Conservation (phyloP, 2,888 invertebrate genomes). For the Ischnus inquisitorius region DNA sequence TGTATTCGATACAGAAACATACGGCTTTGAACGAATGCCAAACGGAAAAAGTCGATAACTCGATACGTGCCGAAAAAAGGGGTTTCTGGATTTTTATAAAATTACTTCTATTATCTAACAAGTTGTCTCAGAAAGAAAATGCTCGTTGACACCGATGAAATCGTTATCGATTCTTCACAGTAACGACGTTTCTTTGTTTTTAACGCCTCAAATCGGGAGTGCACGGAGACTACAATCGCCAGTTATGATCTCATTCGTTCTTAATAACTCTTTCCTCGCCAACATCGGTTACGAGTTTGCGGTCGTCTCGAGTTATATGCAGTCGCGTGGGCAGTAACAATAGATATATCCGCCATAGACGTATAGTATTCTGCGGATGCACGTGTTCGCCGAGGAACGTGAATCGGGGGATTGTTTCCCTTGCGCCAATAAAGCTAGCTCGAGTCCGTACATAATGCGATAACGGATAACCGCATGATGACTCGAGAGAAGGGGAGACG, state of each 20-base stretch:
- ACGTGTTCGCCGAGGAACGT: conserved; percentile 23
- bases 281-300: conserved; percentile 54
- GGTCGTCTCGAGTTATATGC: conserved; percentile 56
- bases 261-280: conserved; percentile 50
- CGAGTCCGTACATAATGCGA: background rate
- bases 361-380: conserved; percentile 29
- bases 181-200: background rate
- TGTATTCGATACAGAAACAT: too few species aligned
- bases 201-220: background rate
- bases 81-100: too few species aligned
- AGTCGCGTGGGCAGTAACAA: background rate
- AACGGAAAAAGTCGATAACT: too few species aligned
- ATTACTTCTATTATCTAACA: background rate
- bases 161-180: background rate
- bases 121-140: background rate
- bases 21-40: too few species aligned
- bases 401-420: conserved; percentile 15
- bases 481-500: background rate
- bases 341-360: background rate
- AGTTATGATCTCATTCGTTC: conserved; percentile 44
- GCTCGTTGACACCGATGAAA: too few species aligned
- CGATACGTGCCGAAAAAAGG: too few species aligned
- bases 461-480: conserved; percentile 17
- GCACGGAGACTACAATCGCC: conserved; percentile 7
- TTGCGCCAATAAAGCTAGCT: conserved; percentile 15